These are phyloP conservation scores for Odocoileus virginianus DNA, from an alignment of 2,113 vertebrate species.

Conservation along the genomic window DNA sequence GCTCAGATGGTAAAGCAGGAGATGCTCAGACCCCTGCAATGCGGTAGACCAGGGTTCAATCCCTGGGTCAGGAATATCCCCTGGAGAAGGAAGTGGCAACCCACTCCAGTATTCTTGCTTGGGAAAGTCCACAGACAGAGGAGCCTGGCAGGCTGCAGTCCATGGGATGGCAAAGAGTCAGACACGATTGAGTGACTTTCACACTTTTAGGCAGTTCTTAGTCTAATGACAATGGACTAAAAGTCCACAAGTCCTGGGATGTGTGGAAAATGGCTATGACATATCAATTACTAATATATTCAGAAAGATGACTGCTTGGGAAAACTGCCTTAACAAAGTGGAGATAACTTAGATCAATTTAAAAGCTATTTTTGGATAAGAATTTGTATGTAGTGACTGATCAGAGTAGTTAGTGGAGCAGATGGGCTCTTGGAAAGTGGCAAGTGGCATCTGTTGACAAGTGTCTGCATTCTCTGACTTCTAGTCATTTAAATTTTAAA, in stretches of 20 bases:
- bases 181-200: background rate
- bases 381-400: conserved; percentile 37
- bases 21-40: background rate
- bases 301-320: background rate
- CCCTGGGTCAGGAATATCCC: background rate
- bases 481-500: conserved; percentile 58
- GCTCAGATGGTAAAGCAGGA: background rate
- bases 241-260: background rate
- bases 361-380: conserved; percentile 25
- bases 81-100: background rate
- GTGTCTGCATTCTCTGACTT: conserved; percentile 45
- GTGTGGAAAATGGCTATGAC: background rate
- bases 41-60: background rate
- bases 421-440: conserved; percentile 61
- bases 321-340: conserved; percentile 39
- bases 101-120: background rate
- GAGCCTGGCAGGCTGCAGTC: background rate
- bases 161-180: background rate
- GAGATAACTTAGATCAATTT: conserved; percentile 42
- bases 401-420: conserved; percentile 40
- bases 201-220: background rate
- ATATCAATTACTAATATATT: background rate
- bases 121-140: background rate
- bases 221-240: background rate
- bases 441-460: conserved; percentile 51